These are phyloP conservation scores for Hydrotaea diabolus DNA, from an alignment of 2,888 invertebrate species.

Conservation along the genomic window DNA sequence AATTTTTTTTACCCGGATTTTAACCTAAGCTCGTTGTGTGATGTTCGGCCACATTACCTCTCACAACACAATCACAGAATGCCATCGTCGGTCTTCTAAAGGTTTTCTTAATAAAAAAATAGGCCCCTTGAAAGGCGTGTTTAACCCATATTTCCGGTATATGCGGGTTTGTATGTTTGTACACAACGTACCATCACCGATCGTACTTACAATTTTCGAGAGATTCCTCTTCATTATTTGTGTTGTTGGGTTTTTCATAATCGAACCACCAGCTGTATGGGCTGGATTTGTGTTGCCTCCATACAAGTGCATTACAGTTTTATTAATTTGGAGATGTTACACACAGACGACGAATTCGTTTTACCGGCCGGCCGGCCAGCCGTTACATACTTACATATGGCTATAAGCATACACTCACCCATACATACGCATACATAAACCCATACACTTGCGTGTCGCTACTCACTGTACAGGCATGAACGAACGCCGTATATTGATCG, in stretches of 20 bases:
- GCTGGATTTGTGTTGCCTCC: conserved; percentile 48
- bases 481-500: no score
- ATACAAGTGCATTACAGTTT: conserved; percentile 57
- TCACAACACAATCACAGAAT: no score
- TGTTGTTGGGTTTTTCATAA: conserved; percentile 19
- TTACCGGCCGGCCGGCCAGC: conserved; percentile 60
- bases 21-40: no score
- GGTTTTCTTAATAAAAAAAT: no score
- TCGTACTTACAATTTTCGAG: neutral
- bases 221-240: conserved; percentile 3
- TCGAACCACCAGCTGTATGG: conserved; percentile 50
- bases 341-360: conserved; percentile 57
- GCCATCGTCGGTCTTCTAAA: no score
- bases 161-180: neutral
- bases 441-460: neutral
- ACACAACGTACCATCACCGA: neutral
- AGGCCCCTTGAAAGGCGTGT: no score
- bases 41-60: no score
- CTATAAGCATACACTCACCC: neutral
- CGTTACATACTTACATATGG: neutral
- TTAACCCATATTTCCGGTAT: neutral
- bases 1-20: no score
- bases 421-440: neutral
- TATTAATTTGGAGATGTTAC: conserved; percentile 62
- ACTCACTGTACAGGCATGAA: no score